Base-by-base conservation (phyloP, 1,140 invertebrate species). In the Heliconius hermathena region DNA sequence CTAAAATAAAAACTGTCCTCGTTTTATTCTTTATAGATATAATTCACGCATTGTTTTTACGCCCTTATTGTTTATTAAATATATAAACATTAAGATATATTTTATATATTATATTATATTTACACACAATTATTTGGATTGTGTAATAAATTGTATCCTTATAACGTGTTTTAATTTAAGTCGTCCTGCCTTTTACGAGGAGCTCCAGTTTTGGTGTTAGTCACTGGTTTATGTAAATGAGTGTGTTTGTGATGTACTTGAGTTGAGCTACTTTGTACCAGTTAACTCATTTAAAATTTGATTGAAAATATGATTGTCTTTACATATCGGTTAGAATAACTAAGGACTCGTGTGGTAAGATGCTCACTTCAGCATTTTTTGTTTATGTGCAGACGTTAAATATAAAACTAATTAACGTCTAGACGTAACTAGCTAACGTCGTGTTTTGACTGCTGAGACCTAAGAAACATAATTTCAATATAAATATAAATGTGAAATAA, bases 71-170 rank as follows among this genome's bases (percentile, higher is more conserved):
- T 57, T 57, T 18, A 22, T 57, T 9, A n/a, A n/a, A 22, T 22
- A 26, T 22, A 11, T 5, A 66, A 66, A 66, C 22, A 26, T 29
- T 26, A 66, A 66, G 0, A 26, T 66, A 26, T 66, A 3, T 66
- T 9, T 66, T 13, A 13, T 29, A 4, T 66, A n/a, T n/a, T n/a
- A n/a, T n/a, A n/a, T n/a, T n/a, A n/a, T n/a, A 66, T 16, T 66
- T 66, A 29, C 16, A 29, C 60, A 66, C 5, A 16, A 13, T 16
- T 5, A 66, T 22, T 13, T 26, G 4, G 26, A n/a, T 66, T 66
- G 26, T 66, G 60, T 66, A 66, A 66, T 66, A 66, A 66, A 66
- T 66, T 5, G 22, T 66, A 4, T 66, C 60, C 60, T 66, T 66
- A 22, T 60, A 16, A 66, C 26, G 22, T 66, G 11, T 66, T 26